Evolutionary conservation across 1,140 invertebrate genomes (phyloP), one percentile per base, ranked within the genome.

Genomic region (Glomeris maerens): DNA sequence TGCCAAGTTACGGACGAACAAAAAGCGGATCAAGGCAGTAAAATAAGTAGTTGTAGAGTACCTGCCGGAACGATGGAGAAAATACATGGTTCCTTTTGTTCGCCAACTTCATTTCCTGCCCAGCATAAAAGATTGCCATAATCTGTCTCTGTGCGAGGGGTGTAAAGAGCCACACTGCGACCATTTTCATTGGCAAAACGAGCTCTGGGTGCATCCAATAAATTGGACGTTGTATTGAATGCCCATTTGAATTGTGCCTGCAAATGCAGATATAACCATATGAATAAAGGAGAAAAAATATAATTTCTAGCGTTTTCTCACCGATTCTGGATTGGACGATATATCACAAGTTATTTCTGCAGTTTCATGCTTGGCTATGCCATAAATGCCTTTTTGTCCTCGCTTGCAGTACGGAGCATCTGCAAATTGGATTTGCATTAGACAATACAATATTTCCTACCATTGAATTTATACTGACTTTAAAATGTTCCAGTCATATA

Each of bases 81-180:
- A 40, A 87, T 80, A 64, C 88, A 93, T 4, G 84, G 83, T 28
- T 77, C 72, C 47, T 70, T 68, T 60, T 81, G 79, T 7, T 65
- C 63, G 13, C 88, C 87, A 44, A 91, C 83, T 52, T 73, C 72
- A 62, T 92, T 92, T 7, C 73, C 75, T 0, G 83, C 86, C 74
- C 81, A 88, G 63, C 86, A 92, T 23, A 83, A 79, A 7, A 90
- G 70, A 14, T 81, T 86, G 31, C 87, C 87, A 62, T 90, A 91
- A 67, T 90, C 85, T 67, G 87, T 77, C 60, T 84, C 80, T 20
- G 73, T 80, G 21, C 83, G 75, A 1, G 88, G 87, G 1, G 84
- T 87, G 63, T 88, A 90, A 64, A 84, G 84, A 13, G 88, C 69
- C 1, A 77, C 75, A n/a, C 81, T 84, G 20, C 79, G 75, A 48